Evolutionary conservation across 2,888 invertebrate species (phyloP), one percentile per base, ranked within the genome.

Genomic region (Ectemnius continuus): DNA sequence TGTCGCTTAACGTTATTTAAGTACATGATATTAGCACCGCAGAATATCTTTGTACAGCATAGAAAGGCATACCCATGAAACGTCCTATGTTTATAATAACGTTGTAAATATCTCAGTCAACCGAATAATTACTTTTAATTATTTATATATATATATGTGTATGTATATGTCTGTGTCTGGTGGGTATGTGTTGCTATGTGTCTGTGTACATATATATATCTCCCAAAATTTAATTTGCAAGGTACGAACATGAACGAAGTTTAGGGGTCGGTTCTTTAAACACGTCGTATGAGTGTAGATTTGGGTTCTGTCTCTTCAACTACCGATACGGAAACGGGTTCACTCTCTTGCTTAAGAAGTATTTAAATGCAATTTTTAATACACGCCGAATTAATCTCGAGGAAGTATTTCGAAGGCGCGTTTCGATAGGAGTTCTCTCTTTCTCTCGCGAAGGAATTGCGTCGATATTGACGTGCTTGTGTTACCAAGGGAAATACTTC

Each of bases 11-110:
- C 75, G 73, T 78, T 36, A 36, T 73, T 86, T 87, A 88, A 88
- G 87, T 89, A 89, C 87, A 84, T 84, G 84, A 84, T 86, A 87
- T 84, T 89, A 90, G 89, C 89, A 89, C 90, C 90, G 87, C 87
- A 87, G 83, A 86, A 86, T 85, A 83, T 84, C 75, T 86, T 85
- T 81, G 82, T 81, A 83, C 82, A 83, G 75, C 73, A 71, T 80
- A 82, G 73, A 82, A 80, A 82, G 72, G 80, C 74, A 81, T 80
- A 80, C 57, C 71, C 75, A 80, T 78, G 71, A 78, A 78, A 81
- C 73, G 70, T 70, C 64, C 67, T 69, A 67, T 64, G 70, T 62
- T 52, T 67, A 47, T 59, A 67, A 72, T 75, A 75, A 77, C 61
- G 56, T 72, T 67, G 67, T 66, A 72, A 78, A 70, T 67, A 28